A percentile compares a stretch with the other conserved stretches of the same genome.
Conservation (phyloP, 2,888 invertebrate species). For the Apodemia duryi region DNA sequence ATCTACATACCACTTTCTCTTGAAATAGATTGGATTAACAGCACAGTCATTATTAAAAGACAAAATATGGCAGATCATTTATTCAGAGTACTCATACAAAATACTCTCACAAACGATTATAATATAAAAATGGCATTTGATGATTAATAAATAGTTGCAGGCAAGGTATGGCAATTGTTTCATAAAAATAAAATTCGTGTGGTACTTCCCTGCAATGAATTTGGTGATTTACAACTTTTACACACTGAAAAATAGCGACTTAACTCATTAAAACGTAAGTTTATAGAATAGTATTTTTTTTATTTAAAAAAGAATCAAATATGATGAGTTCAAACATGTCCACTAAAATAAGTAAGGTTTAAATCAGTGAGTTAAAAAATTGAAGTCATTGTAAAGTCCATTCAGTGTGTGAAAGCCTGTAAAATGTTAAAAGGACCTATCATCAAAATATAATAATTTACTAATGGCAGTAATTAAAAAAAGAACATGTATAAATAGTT, state of each 20-base stretch:
- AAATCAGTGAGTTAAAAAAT: no score
- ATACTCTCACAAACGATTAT: constrained; percentile 72
- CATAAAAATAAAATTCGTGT: constrained; percentile 69
- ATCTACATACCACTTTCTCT: constrained; percentile 65
- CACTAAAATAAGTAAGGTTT: no score
- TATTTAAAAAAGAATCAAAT: no score
- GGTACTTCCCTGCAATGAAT: constrained; percentile 64
- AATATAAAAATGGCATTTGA: constrained; percentile 57
- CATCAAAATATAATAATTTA: constrained; percentile 52
- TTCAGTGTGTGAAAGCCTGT: constrained; percentile 49
- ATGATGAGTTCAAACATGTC: no score
- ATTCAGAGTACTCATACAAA: constrained; percentile 70
- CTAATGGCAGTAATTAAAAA: constrained; percentile 74
- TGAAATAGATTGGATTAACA: constrained; percentile 62
- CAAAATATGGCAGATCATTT: constrained; percentile 79
- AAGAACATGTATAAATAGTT: constrained; percentile 72
- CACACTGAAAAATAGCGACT: background rate
- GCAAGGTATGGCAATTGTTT: constrained; percentile 76
- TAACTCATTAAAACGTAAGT: no score
- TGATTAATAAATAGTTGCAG: constrained; percentile 75
- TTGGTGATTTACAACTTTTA: background rate
- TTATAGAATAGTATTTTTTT: no score
- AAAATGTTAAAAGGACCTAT: constrained; percentile 48
- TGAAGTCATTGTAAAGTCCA: background rate
- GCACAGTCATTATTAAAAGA: constrained; percentile 73